These are phyloP conservation scores for Alces alces DNA, from an alignment of 2,113 vertebrate species.

Conservation along the genomic window DNA sequence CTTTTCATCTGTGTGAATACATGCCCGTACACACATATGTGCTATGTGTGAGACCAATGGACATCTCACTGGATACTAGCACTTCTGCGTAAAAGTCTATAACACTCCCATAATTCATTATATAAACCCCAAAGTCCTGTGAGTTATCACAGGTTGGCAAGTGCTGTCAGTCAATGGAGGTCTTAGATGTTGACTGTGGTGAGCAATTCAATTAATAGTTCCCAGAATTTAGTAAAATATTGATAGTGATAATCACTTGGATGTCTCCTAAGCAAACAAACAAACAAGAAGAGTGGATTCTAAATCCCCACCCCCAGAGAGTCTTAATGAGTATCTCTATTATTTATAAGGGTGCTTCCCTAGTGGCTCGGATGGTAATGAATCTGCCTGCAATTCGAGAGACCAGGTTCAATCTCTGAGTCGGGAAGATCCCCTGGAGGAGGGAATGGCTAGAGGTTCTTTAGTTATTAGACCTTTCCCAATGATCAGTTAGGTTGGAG, in stretches of 20 bases:
- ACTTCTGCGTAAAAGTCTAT: neutral
- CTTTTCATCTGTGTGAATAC: neutral
- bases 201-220: neutral
- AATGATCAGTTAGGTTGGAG: neutral
- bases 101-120: neutral
- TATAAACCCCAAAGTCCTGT: neutral
- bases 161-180: neutral
- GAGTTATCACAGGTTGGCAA: neutral
- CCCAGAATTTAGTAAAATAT: neutral
- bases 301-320: neutral
- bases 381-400: neutral
- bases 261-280: neutral
- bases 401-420: neutral
- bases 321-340: neutral
- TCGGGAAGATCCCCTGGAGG: neutral
- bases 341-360: neutral
- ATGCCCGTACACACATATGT: fast-evolving
- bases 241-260: neutral
- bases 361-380: neutral
- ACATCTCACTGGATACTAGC: neutral
- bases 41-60: neutral
- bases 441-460: neutral
- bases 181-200: neutral
- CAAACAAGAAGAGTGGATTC: neutral
- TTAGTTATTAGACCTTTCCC: neutral